Evolutionary conservation across 2,888 invertebrate species (phyloP).

Genomic region (Drosophila percnosoma): DNA sequence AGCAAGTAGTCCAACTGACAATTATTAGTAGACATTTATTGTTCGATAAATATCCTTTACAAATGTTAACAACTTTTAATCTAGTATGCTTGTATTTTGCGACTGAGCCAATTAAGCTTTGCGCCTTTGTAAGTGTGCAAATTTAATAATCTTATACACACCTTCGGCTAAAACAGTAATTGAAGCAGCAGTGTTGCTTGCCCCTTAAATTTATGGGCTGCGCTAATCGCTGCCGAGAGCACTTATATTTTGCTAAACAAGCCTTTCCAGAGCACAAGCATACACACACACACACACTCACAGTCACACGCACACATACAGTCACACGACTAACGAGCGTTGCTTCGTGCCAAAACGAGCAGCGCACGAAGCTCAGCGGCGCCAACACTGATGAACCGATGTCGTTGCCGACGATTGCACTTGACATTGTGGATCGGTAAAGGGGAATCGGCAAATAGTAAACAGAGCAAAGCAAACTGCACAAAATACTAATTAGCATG

Average conservation of each 20-base stretch:
- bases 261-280: conserved; percentile 14
- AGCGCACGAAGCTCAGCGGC: conserved; percentile 28
- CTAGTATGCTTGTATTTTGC: not conserved
- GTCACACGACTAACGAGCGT: conserved; percentile 17
- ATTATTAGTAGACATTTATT: not conserved
- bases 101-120: not conserved
- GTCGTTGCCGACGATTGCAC: conserved; percentile 42
- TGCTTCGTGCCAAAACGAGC: conserved; percentile 25
- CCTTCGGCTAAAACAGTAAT: conserved; percentile 25
- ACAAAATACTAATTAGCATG: conserved; percentile 69
- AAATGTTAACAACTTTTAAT: not conserved
- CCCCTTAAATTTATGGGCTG: conserved; percentile 25
- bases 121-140: not conserved
- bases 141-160: conserved; percentile 32
- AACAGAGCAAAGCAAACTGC: conserved; percentile 59
- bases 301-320: not conserved
- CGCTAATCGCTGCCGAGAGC: conserved; percentile 16
- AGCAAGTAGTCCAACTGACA: not conserved
- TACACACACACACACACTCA: not conserved
- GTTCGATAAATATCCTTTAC: not conserved
- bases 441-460: conserved; percentile 47
- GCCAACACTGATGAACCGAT: conserved; percentile 23
- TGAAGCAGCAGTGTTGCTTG: conserved; percentile 33
- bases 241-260: conserved; percentile 24
- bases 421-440: conserved; percentile 62